These are phyloP conservation scores for Tridacna gigas DNA, from an alignment of 2,888 invertebrate species.

Conservation along the genomic window DNA sequence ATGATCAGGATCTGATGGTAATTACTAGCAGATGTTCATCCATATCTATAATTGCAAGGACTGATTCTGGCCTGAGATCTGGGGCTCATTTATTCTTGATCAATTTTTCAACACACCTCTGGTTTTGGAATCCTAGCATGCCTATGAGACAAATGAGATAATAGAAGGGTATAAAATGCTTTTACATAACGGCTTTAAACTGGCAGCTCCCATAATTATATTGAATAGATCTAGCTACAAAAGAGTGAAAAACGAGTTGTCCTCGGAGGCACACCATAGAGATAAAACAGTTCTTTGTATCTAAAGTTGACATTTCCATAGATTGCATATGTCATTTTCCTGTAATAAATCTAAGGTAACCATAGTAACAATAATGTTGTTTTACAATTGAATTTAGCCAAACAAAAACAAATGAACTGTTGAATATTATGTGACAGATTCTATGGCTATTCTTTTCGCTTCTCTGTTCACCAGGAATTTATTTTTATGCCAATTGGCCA, in stretches of 20 bases:
- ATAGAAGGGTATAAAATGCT: too few species aligned
- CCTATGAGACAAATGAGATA: too few species aligned
- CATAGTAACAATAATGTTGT: conserved; percentile 22
- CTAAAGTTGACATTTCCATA: conserved; percentile 13
- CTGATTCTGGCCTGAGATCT: too few species aligned
- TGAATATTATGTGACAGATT: conserved; percentile 22
- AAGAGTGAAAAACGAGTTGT: background rate
- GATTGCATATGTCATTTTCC: conserved; percentile 18
- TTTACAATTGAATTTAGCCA: conserved; percentile 28
- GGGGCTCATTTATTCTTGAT: too few species aligned
- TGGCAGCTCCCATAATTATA: too few species aligned
- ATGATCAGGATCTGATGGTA: too few species aligned
- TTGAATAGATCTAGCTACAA: too few species aligned
- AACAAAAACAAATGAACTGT: conserved; percentile 27
- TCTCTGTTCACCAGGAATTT: background rate
- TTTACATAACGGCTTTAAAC: too few species aligned
- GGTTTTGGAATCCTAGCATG: too few species aligned
- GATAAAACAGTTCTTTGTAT: background rate
- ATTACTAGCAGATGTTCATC: too few species aligned
- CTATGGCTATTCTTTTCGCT: background rate
- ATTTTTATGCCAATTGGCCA: background rate
- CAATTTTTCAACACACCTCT: too few species aligned
- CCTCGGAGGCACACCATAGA: background rate
- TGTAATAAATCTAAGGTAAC: conserved; percentile 24
- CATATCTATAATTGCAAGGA: too few species aligned